A percentile compares a stretch with the other conserved stretches of the same genome.
Conservation (phyloP, 2,888 invertebrate genomes). For the Drosophila histrio region DNA sequence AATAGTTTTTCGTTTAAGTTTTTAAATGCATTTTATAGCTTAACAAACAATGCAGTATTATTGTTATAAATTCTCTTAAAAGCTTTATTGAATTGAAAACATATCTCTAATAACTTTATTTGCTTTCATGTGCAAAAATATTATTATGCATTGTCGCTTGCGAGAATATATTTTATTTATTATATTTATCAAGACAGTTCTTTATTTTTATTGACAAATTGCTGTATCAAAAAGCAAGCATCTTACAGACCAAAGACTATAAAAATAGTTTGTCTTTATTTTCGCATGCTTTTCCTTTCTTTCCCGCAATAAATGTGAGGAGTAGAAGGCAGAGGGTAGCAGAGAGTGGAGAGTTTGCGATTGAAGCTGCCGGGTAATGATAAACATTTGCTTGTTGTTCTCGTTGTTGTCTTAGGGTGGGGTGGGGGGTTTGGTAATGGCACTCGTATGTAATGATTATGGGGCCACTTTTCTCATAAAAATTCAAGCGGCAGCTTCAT, state of each 20-base stretch:
- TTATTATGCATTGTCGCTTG: background rate
- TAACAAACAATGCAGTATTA: too few relatives aligned
- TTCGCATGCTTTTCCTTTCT: constrained; percentile 23
- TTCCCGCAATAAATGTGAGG: constrained; percentile 23
- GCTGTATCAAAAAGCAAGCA: constrained; percentile 47
- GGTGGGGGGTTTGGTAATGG: constrained; percentile 62
- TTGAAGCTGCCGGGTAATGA: constrained; percentile 53
- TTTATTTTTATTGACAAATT: constrained; percentile 63
- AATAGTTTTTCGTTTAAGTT: too few relatives aligned
- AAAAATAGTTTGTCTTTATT: constrained; percentile 45
- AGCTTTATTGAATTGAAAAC: too few relatives aligned
- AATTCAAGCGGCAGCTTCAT: constrained; percentile 66
- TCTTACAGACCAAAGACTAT: constrained; percentile 16
- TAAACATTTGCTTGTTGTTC: constrained; percentile 54
- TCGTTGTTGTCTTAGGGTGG: constrained; percentile 30
- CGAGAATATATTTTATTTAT: background rate
- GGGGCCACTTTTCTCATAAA: constrained; percentile 74
- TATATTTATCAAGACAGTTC: constrained; percentile 9
- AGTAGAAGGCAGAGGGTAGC: background rate
- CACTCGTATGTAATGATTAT: constrained; percentile 74
- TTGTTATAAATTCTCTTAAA: too few relatives aligned
- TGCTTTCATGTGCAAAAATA: background rate
- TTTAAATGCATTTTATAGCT: background rate
- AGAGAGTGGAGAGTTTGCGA: background rate
- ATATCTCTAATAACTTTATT: background rate